Conservation (phyloP, 2,113 vertebrate species). For the Elanus axillaris region DNA sequence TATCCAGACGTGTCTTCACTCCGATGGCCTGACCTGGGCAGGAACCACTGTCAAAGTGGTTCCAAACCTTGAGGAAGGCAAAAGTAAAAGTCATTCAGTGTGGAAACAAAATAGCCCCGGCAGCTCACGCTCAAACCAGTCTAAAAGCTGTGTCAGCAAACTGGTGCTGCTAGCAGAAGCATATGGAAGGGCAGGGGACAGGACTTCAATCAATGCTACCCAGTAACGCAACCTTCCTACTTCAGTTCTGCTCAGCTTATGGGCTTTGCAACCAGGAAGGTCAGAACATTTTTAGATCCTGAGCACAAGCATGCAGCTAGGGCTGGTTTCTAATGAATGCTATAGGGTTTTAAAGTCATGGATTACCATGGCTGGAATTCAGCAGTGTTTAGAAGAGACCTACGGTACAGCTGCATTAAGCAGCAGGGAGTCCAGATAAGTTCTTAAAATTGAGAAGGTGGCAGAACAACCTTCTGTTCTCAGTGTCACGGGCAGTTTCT, state of each 20-base stretch:
- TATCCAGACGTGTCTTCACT: slow-evolving; percentile 91
- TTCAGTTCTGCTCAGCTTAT: neutral
- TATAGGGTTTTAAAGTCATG: neutral
- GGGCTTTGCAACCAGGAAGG: neutral
- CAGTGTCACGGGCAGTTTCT: neutral
- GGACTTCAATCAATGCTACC: neutral
- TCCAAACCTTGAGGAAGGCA: slow-evolving; percentile 86
- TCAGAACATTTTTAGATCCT: neutral
- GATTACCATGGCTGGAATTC: slow-evolving; percentile 42
- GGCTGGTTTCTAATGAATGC: neutral
- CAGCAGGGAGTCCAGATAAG: slow-evolving; percentile 13
- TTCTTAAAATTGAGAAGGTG: slow-evolving; percentile 13
- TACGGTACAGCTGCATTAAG: slow-evolving; percentile 46
- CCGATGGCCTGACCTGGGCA: slow-evolving; percentile 98
- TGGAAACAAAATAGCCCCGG: neutral
- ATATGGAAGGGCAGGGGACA: neutral
- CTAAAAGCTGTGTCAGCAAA: neutral
- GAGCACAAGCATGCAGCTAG: neutral
- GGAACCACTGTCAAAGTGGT: slow-evolving; percentile 98
- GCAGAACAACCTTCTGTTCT: slow-evolving; percentile 4
- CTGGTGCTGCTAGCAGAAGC: neutral
- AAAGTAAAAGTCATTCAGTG: neutral
- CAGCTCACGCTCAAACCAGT: neutral
- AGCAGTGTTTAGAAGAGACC: neutral
- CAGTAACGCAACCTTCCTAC: neutral